Base-by-base conservation (phyloP, 2,113 vertebrate genomes). In the Lagopus leucura region DNA sequence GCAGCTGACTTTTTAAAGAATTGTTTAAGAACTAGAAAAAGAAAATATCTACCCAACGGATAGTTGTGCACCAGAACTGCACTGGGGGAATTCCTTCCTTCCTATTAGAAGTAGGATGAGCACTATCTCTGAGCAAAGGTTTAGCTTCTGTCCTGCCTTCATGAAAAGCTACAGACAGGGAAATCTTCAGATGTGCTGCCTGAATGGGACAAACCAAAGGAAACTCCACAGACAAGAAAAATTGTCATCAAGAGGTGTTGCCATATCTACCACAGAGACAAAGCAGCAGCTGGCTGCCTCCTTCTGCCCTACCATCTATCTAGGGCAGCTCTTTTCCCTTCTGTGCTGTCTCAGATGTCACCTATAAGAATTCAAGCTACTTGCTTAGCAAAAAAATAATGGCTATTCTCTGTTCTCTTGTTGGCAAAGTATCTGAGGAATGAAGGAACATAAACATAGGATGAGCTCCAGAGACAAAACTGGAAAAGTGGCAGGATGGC, bases 321-420 rank as follows among this genome's bases (percentile, higher is more conserved):
- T 20, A 57, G 27, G 70, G 17, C 34, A 77, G 66, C 47, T 67
- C 21, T 10, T 6, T 54, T 30, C 8, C 5, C 9, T 74, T 79
- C 28, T 58, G 30, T n/a, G 47, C 15, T 4, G 3, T 22, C 18
- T n/a, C 5, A 3, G 6, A 11, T 22, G 28, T 25, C 21, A 73
- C 7, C 11, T 61, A 48, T 55, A 21, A 70, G 10, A 79, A 79
- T 52, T 21, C n/a, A 74, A 38, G 4, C 2, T 18, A 42, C 28
- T 82, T 58, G 27, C 43, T 40, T 2, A 3, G 18, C 6, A 18
- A 30, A 17, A 47, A 63, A 21, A 47, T 22, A 36, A 48, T 10
- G 0, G 3, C 5, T 64, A 6, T 36, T 91, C 27, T 70, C 18
- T 55, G n/a, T 32, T 54, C 18, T 66, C 17, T 27, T 4, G 0